Percentiles rank a stretch among this genome's conserved stretches.
These are phyloP conservation scores for Astyanax mexicanus DNA, from an alignment of 2,797 vertebrate genomes.

Conservation along the genomic window DNA sequence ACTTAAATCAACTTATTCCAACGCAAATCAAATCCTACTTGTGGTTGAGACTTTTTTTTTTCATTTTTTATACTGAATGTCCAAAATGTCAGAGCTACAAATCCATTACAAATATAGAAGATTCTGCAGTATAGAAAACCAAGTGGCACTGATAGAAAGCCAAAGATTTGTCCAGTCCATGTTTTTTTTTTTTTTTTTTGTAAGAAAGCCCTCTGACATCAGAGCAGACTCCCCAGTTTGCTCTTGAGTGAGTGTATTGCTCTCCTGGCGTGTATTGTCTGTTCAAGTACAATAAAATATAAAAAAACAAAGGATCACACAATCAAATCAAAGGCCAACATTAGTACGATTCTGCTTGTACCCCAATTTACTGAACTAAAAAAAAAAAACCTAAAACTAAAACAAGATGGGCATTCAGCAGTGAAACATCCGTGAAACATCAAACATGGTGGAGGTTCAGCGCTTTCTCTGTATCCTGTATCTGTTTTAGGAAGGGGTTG, in stretches of 20 bases:
- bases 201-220: constrained; percentile 64
- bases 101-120: constrained; percentile 61
- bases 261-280: constrained; percentile 39
- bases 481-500: not conserved
- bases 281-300: constrained; percentile 25
- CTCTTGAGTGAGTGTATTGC: constrained; percentile 47
- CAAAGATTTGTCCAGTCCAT: constrained; percentile 43
- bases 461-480: not conserved
- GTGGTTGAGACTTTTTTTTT: constrained; percentile 36
- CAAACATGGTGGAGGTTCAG: constrained; percentile 17
- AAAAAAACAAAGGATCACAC: not conserved
- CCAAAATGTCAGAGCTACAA: constrained; percentile 60
- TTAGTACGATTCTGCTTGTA: constrained; percentile 18
- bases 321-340: not conserved
- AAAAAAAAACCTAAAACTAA: not conserved
- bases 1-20: constrained; percentile 14
- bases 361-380: not conserved
- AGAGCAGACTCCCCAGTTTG: constrained; percentile 54
- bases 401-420: not conserved
- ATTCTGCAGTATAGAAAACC: constrained; percentile 58
- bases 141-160: constrained; percentile 55
- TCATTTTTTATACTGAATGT: constrained; percentile 11
- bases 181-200: no score
- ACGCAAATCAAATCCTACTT: constrained; percentile 42
- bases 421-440: not conserved